Base-by-base conservation (phyloP, 2,113 vertebrate genomes). In the Paralichthys olivaceus region DNA sequence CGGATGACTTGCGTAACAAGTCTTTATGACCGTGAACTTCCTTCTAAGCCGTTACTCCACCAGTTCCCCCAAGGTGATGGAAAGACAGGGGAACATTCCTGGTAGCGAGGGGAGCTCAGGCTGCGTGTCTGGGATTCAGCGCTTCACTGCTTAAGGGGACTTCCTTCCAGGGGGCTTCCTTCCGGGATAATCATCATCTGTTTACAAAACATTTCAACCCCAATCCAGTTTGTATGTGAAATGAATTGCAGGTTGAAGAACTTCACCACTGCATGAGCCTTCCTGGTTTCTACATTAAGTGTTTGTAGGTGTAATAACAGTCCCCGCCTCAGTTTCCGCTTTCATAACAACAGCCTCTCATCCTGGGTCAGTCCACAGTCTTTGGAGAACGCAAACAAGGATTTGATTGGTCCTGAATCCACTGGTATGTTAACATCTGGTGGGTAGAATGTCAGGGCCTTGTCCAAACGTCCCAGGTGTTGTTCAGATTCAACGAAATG, bases 371-470 rank as follows among this genome's bases (percentile, higher is more conserved):
- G 11, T 53, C 22, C 1, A 32, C 59, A 53, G 58, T 32, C 58
- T 69, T 62, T 71, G 34, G 56, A 76, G 61, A 76, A 57, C 14
- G 58, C 45, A 80, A 73, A 63, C 65, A 59, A 66, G 63, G 6
- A 72, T 68, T 26, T 17, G 58, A 84, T 45, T 69, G 80, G 75
- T 69, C 12, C 43, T 55, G 43, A 77, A 51, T 64, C 29, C 43
- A 15, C 45, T 71, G 65, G 75, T 69, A 54, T 79, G 51, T 51
- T 67, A 63, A 69, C 81, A 85, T 84, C 60, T 84, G 79, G 61
- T 67, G 56, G 71, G 45, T 80, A 45, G 62, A 61, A 65, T 84
- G 54, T 81, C 72, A 68, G 51, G 32, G 47, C 58, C 68, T 49
- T 70, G 55, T 78, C 67, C 20, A 70, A 80, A 78, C 1, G 2